These are phyloP conservation scores for Lophotriccus pileatus DNA, from an alignment of 2,797 vertebrate genomes.

Conservation along the genomic window DNA sequence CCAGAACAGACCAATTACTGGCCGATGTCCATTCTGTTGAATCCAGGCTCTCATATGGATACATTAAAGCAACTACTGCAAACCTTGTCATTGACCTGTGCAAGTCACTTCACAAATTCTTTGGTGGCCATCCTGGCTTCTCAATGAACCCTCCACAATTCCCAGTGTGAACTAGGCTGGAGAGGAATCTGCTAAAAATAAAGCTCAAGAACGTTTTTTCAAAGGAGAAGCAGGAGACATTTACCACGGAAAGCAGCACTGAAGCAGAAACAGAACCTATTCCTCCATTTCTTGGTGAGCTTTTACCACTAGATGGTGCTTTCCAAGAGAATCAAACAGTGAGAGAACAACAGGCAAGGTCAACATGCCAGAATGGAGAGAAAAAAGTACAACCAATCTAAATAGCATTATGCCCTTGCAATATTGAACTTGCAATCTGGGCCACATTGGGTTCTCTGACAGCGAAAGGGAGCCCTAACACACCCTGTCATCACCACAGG, in stretches of 20 bases:
- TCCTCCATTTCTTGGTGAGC: not conserved
- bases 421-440: not conserved
- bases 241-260: not conserved
- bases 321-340: not conserved
- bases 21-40: not conserved
- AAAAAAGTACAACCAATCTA: not conserved
- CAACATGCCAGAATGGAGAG: fast-evolving
- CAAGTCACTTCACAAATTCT: not conserved
- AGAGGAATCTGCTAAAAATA: not conserved
- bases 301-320: constrained; percentile 6
- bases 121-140: not conserved
- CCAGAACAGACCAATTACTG: not conserved
- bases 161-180: not conserved
- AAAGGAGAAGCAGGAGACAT: not conserved
- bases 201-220: not conserved
- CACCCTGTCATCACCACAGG: not conserved
- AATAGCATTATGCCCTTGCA: fast-evolving
- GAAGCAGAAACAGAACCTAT: not conserved
- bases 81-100: not conserved
- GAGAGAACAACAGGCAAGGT: not conserved
- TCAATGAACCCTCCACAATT: not conserved
- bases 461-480: not conserved
- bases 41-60: not conserved
- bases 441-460: fast-evolving
- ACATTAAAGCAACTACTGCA: not conserved